Base-by-base conservation (phyloP, 2,888 invertebrate genomes). In the Sinopyrophorus schimmeli region DNA sequence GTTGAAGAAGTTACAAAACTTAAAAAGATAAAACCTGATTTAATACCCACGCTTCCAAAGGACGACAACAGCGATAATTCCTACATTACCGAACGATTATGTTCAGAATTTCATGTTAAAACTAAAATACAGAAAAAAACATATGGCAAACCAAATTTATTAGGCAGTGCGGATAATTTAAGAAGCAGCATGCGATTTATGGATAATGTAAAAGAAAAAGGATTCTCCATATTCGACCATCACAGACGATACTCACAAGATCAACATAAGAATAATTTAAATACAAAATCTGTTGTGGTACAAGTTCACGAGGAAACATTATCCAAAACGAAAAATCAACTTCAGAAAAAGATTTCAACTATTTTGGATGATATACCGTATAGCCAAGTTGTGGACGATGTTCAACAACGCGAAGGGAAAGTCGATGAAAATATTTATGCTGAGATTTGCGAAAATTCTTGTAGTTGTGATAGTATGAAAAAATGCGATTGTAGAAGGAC, bases 41-140 rank as follows among this genome's bases (percentile, higher is more conserved):
- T 70, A 42, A 70, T 70, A 38, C 70, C 70, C 27, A 67, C 69
- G n/a, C 53, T 68, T 37, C 62, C 64, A 17, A 68, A 67, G 52
- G 61, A 56, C 23, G 63, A 63, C 18, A 38, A 26, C 23, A 41
- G 40, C 15, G 58, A 59, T 21, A 62, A 82, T 60, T 84, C 84
- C 0, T 84, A 77, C 55, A 85, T 85, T 24, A 85, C 84, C 7
- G 83, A 84, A 59, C 81, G 84, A 60, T 72, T 85, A 16, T 85
- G 83, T 69, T 81, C 82, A 2, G 84, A 85, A 68, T 85, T 85
- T 61, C 84, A 85, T 59, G 84, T 84, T 1, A 85, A 85, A 71
- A 84, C 85, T 3, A 83, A 84, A 62, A 59, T 69, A 42, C 70
- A 69, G 53, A 68, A 67, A 50, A 63, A 63, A 41, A 53, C 52